Base-by-base conservation (phyloP, 2,113 vertebrate genomes). In the Charina bottae region DNA sequence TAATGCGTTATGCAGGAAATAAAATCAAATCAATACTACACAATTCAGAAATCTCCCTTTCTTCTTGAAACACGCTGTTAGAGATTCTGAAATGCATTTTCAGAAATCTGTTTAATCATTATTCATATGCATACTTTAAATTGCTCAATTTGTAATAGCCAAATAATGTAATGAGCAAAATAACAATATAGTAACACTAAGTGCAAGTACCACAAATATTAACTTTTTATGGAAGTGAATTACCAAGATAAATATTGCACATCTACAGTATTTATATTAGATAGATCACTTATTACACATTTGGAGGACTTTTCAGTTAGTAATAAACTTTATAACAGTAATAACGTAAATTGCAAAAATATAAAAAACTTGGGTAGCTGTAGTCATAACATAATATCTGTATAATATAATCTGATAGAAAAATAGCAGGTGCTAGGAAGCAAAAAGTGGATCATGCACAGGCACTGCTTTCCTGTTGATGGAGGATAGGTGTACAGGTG, bases 21-120 rank as follows among this genome's bases (percentile, higher is more conserved):
- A 88, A 96, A 15, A 21, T 93, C 84, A 95, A 95, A 96, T 94
- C 93, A 93, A 95, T 93, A 94, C 24, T 15, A 88, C 60, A 49
- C 0, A 37, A 94, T 68, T 90, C 33, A 56, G 83, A 2, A 95
- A 62, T 0, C 49, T 0, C 4, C 59, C 90, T 89, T 91, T 42
- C 59, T 55, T 26, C 59, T 83, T 85, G 9, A 84, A 89, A 78
- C 37, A 91, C 85, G 0, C 72, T 93, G 90, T 54, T 83, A 91
- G 33, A 4, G 8, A 86, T 89, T 1, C 85, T 84, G 17, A 94
- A 88, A 49, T 90, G 62, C 85, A 0, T 93, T 93, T 83, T 92
- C 11, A 1, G 56, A 13, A 17, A 49, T 60, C 90, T 93, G 92
- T 91, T 88, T 85, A 91, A 93, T 1, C 84, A 17, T 26, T 0